Conservation (phyloP, 2,797 vertebrate genomes). For the Neoniphon sammara region DNA sequence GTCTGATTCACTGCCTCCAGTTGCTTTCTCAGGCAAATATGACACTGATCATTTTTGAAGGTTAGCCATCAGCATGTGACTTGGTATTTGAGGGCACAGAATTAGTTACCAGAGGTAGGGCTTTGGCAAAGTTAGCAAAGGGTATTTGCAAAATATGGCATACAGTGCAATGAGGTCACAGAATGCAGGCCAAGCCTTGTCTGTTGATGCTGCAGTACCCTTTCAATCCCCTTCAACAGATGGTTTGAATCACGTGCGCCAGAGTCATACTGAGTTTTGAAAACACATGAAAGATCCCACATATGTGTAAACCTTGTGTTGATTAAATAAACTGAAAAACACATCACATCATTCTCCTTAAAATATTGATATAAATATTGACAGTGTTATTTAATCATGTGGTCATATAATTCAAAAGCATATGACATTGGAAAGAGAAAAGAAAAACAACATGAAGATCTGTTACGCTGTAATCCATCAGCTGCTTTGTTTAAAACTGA, state of each 20-base stretch:
- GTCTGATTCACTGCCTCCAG: conserved; percentile 35
- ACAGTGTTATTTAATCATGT: conserved; percentile 45
- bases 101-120: conserved; percentile 53
- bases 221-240: conserved; percentile 67
- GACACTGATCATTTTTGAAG: conserved; percentile 48
- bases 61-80: conserved; percentile 54
- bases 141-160: conserved; percentile 60
- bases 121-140: conserved; percentile 45
- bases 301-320: conserved; percentile 57
- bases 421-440: conserved; percentile 5
- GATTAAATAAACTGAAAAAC: conserved; percentile 59
- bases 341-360: conserved; percentile 47
- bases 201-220: conserved; percentile 60
- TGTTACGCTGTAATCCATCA: conserved; percentile 31
- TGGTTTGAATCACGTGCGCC: conserved; percentile 71
- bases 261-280: conserved; percentile 57
- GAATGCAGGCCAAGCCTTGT: conserved; percentile 67
- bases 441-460: conserved; percentile 22
- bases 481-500: conserved; percentile 50
- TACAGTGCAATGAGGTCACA: conserved; percentile 71
- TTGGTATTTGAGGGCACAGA: conserved; percentile 51
- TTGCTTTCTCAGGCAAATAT: conserved; percentile 37
- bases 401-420: conserved; percentile 39
- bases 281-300: conserved; percentile 60
- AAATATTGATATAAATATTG: conserved; percentile 52